Evolutionary conservation across 2,113 vertebrate species (phyloP).

Genomic region (Chaetops frenatus): DNA sequence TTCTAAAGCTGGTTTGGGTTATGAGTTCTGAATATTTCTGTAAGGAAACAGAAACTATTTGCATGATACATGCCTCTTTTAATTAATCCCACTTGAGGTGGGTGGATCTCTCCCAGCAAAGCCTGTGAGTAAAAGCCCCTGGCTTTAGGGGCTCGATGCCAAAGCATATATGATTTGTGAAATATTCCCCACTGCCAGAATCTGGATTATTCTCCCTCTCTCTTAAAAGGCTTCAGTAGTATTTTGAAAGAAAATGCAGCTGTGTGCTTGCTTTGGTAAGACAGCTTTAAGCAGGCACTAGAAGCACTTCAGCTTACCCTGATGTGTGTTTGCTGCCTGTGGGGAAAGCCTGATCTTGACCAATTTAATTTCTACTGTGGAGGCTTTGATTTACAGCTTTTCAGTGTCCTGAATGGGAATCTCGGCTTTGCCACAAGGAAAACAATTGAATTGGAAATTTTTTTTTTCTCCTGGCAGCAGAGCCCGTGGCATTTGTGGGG

Average conservation of each 20-base stretch:
- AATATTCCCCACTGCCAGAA: constrained; percentile 1
- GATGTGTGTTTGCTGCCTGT: neutral
- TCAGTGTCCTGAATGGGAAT: constrained; percentile 32
- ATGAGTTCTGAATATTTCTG: constrained; percentile 46
- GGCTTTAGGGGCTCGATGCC: constrained; percentile 26
- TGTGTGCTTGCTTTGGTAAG: neutral
- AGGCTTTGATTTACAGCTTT: constrained; percentile 49
- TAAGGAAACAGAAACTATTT: constrained; percentile 53
- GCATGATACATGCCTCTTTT: constrained; percentile 51
- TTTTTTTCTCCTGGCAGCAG: constrained; percentile 42
- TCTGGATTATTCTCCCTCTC: neutral
- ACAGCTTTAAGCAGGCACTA: neutral
- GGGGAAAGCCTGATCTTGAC: constrained; percentile 5
- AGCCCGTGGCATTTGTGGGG: neutral
- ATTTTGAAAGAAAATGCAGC: constrained; percentile 52
- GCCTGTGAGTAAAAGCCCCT: constrained; percentile 29
- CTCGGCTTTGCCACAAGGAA: constrained; percentile 27
- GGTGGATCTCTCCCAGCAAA: constrained; percentile 53
- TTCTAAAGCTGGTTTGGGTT: constrained; percentile 57
- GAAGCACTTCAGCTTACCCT: neutral
- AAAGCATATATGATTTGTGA: constrained; percentile 51
- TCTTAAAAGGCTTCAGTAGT: constrained; percentile 20
- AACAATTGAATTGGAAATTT: constrained; percentile 39
- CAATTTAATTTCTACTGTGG: neutral
- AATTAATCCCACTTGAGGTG: constrained; percentile 68